Evolutionary conservation across 2,797 vertebrate genomes (phyloP), one percentile per base, ranked within the genome.

Genomic region (Pygocentrus nattereri): DNA sequence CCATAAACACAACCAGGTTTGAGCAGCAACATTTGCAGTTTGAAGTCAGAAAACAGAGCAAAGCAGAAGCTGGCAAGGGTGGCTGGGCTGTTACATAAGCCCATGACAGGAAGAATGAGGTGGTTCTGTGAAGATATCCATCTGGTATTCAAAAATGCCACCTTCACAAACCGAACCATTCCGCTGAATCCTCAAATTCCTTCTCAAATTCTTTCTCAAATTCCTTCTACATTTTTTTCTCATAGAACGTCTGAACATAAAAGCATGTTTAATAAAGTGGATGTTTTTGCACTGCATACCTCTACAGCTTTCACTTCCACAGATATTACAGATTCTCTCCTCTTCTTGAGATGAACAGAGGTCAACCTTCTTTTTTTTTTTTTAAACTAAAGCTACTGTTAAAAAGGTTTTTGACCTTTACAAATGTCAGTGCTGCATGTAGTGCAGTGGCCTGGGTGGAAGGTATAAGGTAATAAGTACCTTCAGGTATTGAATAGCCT

Each of bases 371-470:
- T 69, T 30, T 18, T 44, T 71, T 61, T 49, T 65, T 13, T 73
- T 72, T 75, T 64, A 11, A 78, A 74, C 49, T 47, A 61, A 38
- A 69, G 64, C 25, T 31, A 44, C 49, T 70, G 52, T 69, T 78
- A 84, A 78, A 84, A 82, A 81, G 79, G 74, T 74, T 84, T 87
- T 82, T 85, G 82, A 65, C 86, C 80, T 86, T 84, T 86, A 80
- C 56, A 84, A 88, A 88, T 86, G 78, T 77, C 84, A 83, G 75
- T 69, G 49, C 27, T 41, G 79, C 82, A 82, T 77, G 54, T 81
- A 73, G 73, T 65, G 72, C 71, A 65, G 73, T 86, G 76, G 56
- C 44, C 68, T 67, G 54, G 41, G 61, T 78, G 49, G 62, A 86
- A 70, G 47, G 23, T 73, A 81, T 81, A 83, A 85, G 86, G 73